Evolutionary conservation across 2,113 vertebrate species (phyloP), one percentile per base, ranked within the genome.

Genomic region (Gorsachius goisagi): DNA sequence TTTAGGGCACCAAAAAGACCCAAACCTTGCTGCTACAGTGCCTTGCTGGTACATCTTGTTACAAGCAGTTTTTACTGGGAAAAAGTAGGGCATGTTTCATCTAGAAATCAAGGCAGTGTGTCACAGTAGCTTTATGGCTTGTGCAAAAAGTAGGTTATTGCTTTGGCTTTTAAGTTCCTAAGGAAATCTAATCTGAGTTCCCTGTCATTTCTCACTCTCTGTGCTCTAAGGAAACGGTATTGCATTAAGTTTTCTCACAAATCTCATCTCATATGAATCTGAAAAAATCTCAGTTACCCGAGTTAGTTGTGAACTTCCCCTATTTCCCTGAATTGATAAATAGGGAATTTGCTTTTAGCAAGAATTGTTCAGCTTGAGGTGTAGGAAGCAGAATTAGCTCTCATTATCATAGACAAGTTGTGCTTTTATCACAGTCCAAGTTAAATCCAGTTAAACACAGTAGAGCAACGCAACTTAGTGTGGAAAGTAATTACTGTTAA

Each of bases 81-180:
- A 90, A 81, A 92, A 82, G 45, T 72, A 84, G 84, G 73, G n/a
- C 67, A 35, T 21, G 41, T 14, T 68, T 58, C 0, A 0, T 69
- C 20, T 87, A 44, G 66, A 82, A 93, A 91, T 92, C 49, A 95
- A 96, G 80, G 58, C 89, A 91, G 17, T 62, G 35, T 95, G 80
- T 89, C 74, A 92, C 60, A 80, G 59, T 60, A 89, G 88, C 53
- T 93, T 81, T 89, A 56, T 50, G 32, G 41, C 45, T 79, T 82
- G 41, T 58, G 35, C 35, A 84, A 76, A 45, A 88, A 63, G 22
- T 92, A 72, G 53, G 80, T 94, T 95, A 92, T 79, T 95, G 71
- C 83, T 91, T 95, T 6, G 6, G 71, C 62, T 84, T 45, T 82
- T 27, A 84, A 64, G 6, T 75, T 93, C 52, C 86, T 79, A 47